Evolutionary conservation across 2,797 vertebrate species (phyloP).

Genomic region (Siniperca undulata): DNA sequence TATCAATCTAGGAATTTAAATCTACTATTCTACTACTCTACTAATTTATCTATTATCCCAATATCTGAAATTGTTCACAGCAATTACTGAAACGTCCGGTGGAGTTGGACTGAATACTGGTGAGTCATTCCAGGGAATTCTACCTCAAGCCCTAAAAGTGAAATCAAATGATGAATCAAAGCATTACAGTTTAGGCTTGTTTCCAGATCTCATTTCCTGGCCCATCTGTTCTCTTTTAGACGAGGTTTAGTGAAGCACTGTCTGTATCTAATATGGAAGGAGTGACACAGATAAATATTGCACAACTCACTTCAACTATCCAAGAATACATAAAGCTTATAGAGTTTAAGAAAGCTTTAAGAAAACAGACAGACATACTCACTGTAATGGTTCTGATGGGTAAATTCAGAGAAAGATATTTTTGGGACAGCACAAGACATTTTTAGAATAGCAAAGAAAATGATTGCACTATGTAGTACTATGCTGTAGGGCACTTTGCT

Average conservation of each 20-base stretch:
- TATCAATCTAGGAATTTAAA: constrained; percentile 21
- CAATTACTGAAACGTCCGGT: constrained; percentile 7
- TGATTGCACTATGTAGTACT: constrained; percentile 8
- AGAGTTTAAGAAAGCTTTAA: background rate
- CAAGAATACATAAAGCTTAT: background rate
- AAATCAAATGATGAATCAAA: constrained; percentile 63
- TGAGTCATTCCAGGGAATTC: constrained; percentile 36
- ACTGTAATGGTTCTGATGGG: background rate
- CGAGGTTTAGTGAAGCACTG: constrained; percentile 46
- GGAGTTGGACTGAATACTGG: constrained; percentile 7
- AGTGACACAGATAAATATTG: constrained; percentile 29
- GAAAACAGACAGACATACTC: constrained; percentile 3
- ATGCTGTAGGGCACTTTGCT: constrained; percentile 33
- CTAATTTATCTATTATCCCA: constrained; percentile 3
- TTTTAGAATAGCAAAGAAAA: constrained; percentile 38
- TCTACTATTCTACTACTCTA: background rate
- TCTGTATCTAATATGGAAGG: constrained; percentile 40
- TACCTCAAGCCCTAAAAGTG: constrained; percentile 37
- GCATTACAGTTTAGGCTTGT: constrained; percentile 41
- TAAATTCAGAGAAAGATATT: constrained; percentile 39
- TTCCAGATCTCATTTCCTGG: constrained; percentile 62
- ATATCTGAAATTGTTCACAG: constrained; percentile 22
- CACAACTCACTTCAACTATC: constrained; percentile 22
- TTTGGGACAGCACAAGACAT: constrained; percentile 17
- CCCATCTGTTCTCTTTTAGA: constrained; percentile 73